Evolutionary conservation across 2,113 vertebrate genomes (phyloP), one percentile per base, ranked within the genome.

Genomic region (Ivindomyrus marchei): DNA sequence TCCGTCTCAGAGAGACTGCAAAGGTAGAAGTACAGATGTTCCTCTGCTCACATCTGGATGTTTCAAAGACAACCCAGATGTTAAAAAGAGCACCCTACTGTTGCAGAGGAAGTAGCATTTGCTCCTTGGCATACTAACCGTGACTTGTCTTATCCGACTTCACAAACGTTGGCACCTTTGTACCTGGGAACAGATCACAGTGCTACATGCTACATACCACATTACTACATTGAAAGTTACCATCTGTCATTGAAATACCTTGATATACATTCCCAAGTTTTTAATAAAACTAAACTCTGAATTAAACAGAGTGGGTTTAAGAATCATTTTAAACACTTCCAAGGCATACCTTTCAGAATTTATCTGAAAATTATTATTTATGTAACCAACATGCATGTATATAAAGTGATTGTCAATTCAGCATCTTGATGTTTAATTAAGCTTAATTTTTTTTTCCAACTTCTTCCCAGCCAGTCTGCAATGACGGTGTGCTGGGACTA

Each of bases 21-120:
- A 87, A 66, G 90, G 89, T 91, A 93, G 92, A 91, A 70, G 89
- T 92, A 91, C 94, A 96, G 93, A 93, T 95, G 95, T 92, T 91
- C 88, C 88, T 66, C 88, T 91, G 89, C 89, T 91, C 92, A 91
- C 94, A 95, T 92, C 93, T 94, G 94, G 94, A 92, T 91, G 91
- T 92, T 94, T 95, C 93, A 94, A 94, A 95, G 93, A 94, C 92
- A 93, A 47, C 90, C 93, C 95, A 96, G 95, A 94, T 96, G 95
- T 94, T 95, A 88, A 46, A 21, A 74, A 91, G 90, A n/a, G 53
- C 31, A 70, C 19, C 52, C 27, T 58, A 17, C 31, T 62, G 31
- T 39, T 39, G 42, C 39, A 27, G 49, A 19, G 46, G 36, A 21
- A 62, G 53, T 27, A 56, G 21, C 19, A 46, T 50, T 58, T 83